Evolutionary conservation across 2,113 vertebrate genomes (phyloP).

Genomic region (Amblyornis subalaris): DNA sequence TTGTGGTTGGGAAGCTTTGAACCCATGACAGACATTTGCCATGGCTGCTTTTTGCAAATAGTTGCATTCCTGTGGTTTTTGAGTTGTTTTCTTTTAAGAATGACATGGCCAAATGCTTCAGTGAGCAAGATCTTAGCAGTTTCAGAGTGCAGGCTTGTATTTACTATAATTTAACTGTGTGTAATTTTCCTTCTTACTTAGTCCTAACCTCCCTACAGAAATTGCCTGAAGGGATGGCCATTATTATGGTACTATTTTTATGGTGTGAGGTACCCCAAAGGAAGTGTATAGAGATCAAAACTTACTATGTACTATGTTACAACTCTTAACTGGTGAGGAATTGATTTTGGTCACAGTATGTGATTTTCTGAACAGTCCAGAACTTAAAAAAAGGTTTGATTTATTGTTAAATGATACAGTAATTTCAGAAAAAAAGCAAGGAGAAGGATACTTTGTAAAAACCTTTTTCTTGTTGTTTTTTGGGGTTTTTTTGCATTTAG

Average conservation of each 20-base stretch:
- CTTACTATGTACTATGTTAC: background rate
- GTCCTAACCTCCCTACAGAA: background rate
- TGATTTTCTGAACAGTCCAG: background rate
- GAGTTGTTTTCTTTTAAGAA: background rate
- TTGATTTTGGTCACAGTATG: background rate
- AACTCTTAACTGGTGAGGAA: background rate
- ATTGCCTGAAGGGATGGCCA: background rate
- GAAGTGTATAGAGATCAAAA: background rate
- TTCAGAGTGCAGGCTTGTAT: background rate
- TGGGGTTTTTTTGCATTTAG: background rate
- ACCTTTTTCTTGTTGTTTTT: background rate
- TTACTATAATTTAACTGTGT: background rate
- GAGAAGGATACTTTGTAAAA: background rate
- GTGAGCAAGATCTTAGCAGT: background rate
- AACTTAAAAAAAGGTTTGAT: background rate
- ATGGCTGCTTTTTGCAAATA: background rate
- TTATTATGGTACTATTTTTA: background rate
- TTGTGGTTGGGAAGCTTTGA: constrained; percentile 1
- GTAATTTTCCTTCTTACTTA: background rate
- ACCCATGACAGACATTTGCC: background rate
- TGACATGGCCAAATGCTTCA: background rate
- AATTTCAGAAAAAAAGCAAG: background rate
- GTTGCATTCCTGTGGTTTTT: constrained; percentile 15
- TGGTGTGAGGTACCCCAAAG: background rate
- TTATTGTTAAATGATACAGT: background rate